Evolutionary conservation across 64 coral and sea anemone species (phyloP).

Genomic region (Montipora capricornis): DNA sequence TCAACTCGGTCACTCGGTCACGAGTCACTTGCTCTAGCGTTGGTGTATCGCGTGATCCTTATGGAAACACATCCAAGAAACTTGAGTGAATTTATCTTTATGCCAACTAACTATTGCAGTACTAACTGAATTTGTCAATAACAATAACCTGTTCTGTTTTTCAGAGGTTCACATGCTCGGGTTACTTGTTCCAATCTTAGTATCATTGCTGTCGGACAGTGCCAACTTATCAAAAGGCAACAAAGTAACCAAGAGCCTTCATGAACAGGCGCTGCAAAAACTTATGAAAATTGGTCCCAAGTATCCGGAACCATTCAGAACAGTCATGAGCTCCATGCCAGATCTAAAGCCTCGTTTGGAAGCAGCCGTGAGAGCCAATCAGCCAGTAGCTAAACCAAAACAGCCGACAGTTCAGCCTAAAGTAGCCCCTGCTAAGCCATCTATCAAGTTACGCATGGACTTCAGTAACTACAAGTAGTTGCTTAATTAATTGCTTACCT

Average conservation of each 20-base stretch:
- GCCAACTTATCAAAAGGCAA: conserved; percentile 29
- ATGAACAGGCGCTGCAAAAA: conserved; percentile 90
- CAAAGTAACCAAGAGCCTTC: conserved; percentile 79
- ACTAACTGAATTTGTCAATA: no score
- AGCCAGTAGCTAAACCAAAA: conserved; percentile 77
- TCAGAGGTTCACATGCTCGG: conserved; percentile 89
- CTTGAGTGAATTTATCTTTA: no score
- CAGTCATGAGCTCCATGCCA: conserved; percentile 85
- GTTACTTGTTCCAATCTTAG: conserved; percentile 86
- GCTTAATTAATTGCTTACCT: neutral
- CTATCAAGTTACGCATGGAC: conserved; percentile 97
- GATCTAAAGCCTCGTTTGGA: conserved; percentile 90
- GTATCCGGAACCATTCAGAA: conserved; percentile 94
- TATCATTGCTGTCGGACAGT: conserved; percentile 69
- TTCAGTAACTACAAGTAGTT: conserved; percentile 98
- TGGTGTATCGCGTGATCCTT: no score
- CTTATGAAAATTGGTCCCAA: conserved; percentile 96
- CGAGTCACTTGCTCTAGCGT: no score
- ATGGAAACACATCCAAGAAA: no score
- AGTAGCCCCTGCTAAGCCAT: conserved; percentile 77
- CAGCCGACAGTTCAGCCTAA: conserved; percentile 73
- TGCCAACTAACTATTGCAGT: no score
- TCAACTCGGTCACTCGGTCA: no score
- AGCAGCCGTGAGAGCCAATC: conserved; percentile 81
- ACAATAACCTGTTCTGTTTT: neutral